Conservation (phyloP, 2,888 invertebrate species). For the Apotomis betuletana region DNA sequence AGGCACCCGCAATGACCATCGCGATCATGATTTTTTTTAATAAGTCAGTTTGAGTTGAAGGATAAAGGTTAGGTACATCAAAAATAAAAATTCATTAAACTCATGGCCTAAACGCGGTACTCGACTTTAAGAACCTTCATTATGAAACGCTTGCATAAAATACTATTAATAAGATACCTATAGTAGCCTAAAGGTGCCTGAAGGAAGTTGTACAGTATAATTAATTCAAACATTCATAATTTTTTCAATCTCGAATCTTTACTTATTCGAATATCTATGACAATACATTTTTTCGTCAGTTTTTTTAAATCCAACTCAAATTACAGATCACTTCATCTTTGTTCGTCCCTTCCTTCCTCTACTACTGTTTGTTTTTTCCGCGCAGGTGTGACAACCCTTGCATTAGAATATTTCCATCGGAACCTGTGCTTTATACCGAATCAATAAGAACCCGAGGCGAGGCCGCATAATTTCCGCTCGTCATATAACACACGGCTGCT, state of each 20-base stretch:
- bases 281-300: constrained; percentile 14
- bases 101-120: too few relatives aligned
- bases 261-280: constrained; percentile 2
- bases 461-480: constrained; percentile 61
- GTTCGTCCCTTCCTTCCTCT: constrained; percentile 54
- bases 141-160: too few relatives aligned
- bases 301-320: constrained; percentile 6
- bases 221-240: too few relatives aligned
- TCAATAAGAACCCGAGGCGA: background rate
- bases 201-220: too few relatives aligned
- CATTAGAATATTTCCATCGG: constrained; percentile 45
- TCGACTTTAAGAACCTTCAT: too few relatives aligned
- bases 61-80: too few relatives aligned
- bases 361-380: constrained; percentile 51
- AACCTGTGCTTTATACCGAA: constrained; percentile 15
- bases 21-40: too few relatives aligned
- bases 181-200: too few relatives aligned
- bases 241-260: background rate
- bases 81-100: too few relatives aligned
- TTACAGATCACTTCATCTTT: constrained; percentile 19
- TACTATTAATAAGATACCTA: too few relatives aligned
- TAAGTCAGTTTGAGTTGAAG: too few relatives aligned
- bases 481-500: constrained; percentile 44
- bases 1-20: too few relatives aligned
- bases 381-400: constrained; percentile 76